A percentile compares a stretch with the other conserved stretches of the same genome.
phyloP scores from a whole-genome alignment of 2,113 vertebrate species.

The Amphiprion ocellaris region DNA sequence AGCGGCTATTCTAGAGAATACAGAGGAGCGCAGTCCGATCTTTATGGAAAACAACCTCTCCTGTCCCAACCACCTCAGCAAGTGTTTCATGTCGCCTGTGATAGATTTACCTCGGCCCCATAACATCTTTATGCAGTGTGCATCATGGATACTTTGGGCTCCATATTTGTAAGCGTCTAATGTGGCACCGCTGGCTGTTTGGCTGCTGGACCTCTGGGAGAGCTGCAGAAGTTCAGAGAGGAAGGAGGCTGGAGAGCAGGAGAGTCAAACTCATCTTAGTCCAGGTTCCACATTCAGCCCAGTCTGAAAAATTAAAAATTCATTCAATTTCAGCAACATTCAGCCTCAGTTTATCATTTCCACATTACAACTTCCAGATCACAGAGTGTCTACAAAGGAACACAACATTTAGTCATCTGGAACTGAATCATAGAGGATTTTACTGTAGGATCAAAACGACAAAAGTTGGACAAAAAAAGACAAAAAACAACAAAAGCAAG shows the following conservation, averaged over 20 bases:
- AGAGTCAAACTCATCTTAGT: too few relatives aligned
- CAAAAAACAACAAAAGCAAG: too few relatives aligned
- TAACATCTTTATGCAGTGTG: constrained; percentile 51
- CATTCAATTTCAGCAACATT: too few relatives aligned
- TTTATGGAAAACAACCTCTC: constrained; percentile 52
- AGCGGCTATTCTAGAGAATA: constrained; percentile 50
- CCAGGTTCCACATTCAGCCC: too few relatives aligned
- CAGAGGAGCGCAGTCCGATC: constrained; percentile 36
- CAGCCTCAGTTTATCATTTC: too few relatives aligned
- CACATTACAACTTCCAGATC: too few relatives aligned
- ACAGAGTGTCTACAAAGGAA: too few relatives aligned
- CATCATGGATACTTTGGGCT: constrained; percentile 15
- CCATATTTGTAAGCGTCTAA: constrained; percentile 52
- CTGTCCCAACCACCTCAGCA: constrained; percentile 11
- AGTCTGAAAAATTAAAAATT: too few relatives aligned
- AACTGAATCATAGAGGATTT: too few relatives aligned
- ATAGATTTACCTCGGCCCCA: constrained; percentile 29
- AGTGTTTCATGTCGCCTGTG: constrained; percentile 31
- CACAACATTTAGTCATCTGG: too few relatives aligned
- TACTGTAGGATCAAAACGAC: too few relatives aligned
- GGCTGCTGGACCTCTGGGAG: constrained; percentile 50
- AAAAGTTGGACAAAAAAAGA: too few relatives aligned
- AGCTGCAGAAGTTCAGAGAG: constrained; percentile 48
- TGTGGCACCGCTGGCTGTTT: constrained; percentile 32
- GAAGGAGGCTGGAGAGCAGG: constrained; percentile 24